phyloP scores from a whole-genome alignment of 2,113 vertebrate species.

The Pyrgilauda ruficollis region DNA sequence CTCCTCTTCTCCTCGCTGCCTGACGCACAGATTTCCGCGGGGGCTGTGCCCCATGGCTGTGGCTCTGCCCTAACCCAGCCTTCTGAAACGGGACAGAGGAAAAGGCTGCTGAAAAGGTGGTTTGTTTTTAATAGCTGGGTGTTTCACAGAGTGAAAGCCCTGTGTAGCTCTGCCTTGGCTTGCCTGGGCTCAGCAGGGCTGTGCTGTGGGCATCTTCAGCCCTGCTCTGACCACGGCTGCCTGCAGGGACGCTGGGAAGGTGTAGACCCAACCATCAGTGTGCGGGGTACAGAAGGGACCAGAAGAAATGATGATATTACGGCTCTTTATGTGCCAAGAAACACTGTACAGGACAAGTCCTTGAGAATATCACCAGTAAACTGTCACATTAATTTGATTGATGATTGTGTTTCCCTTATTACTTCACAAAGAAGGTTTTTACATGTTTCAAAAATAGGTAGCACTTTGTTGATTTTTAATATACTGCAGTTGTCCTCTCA shows the following conservation, averaged over 20 bases:
- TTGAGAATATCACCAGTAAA: background rate
- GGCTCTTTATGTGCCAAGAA: background rate
- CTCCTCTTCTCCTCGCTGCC: background rate
- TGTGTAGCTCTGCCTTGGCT: background rate
- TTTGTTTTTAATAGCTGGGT: background rate
- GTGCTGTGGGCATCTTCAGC: background rate
- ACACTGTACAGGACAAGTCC: background rate
- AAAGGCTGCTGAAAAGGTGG: background rate
- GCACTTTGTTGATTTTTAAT: background rate
- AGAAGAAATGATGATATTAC: background rate
- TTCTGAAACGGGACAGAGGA: background rate
- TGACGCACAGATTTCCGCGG: background rate
- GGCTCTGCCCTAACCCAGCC: background rate
- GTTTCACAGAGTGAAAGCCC: background rate
- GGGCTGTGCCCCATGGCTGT: background rate
- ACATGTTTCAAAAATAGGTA: background rate
- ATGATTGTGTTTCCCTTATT: background rate
- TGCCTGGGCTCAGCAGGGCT: background rate
- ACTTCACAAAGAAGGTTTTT: background rate
- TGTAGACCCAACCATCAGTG: background rate
- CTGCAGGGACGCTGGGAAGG: rapidly evolving
- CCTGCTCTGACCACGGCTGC: rapidly evolving
- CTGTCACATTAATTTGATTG: background rate
- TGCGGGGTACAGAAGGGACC: background rate
- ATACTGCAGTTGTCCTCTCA: background rate